Percentiles rank a stretch among this genome's conserved stretches.
Conservation (phyloP, 2,888 invertebrate genomes). For the Oligia latruncula region DNA sequence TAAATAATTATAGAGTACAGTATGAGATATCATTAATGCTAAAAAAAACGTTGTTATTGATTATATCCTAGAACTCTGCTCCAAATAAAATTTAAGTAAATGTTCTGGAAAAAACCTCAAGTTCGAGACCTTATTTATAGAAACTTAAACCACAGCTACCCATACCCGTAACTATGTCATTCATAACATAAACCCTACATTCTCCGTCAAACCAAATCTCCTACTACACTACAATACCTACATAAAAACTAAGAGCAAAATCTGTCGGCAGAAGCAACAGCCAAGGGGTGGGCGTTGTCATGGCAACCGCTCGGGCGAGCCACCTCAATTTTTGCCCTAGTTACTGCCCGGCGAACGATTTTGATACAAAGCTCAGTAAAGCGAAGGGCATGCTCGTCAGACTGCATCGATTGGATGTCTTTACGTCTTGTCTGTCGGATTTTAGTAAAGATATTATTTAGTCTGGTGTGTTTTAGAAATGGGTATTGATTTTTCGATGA, state of each 20-base stretch:
- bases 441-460: slow-evolving; percentile 3
- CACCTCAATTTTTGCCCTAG: slow-evolving; percentile 84
- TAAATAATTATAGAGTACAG: neutral
- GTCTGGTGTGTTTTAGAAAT: neutral
- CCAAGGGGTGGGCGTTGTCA: slow-evolving; percentile 71
- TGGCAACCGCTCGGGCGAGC: slow-evolving; percentile 73
- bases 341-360: slow-evolving; percentile 75
- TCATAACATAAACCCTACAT: slow-evolving; percentile 5
- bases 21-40: neutral
- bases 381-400: slow-evolving; percentile 63
- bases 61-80: neutral
- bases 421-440: slow-evolving; percentile 13
- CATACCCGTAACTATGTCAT: neutral
- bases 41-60: neutral
- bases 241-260: slow-evolving; percentile 32
- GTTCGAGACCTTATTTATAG: neutral
- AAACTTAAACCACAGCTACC: too few relatives aligned
- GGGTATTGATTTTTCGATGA: neutral
- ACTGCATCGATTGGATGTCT: slow-evolving; percentile 58
- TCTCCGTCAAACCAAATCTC: slow-evolving; percentile 25
- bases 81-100: neutral
- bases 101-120: neutral
- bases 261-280: slow-evolving; percentile 66
- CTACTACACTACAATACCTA: slow-evolving; percentile 34
- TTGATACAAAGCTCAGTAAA: slow-evolving; percentile 72